Base-by-base conservation (phyloP, 2,797 vertebrate species). In the Sebastes aleutianus region DNA sequence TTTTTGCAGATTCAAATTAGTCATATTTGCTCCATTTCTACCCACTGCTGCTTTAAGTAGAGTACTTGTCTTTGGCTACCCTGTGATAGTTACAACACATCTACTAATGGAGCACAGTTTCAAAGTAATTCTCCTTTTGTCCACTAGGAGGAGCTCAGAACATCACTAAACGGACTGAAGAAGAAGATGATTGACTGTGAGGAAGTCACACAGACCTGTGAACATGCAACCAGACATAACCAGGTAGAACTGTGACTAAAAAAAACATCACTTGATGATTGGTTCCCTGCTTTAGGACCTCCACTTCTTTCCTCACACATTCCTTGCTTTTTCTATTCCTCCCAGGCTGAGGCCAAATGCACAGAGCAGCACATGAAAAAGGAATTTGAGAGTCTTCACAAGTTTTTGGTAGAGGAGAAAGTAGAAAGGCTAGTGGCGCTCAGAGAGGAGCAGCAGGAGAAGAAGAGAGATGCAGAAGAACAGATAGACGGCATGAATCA, bases 301-400 rank as follows among this genome's bases (percentile, higher is more conserved):
- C 14, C 3, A n/a, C 6, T 22, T 18, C 20, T 24, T 61, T 22
- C 13, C n/a, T 71, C 2, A 20, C 29, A 9, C 7, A 20, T 32
- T 31, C 8, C 22, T n/a, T 20, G 13, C 4, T 26, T 34, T 76
- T 54, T 26, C 8, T 14, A 3, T 6, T 75, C 10, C 68, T n/a
- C 31, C n/a, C n/a, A 91, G 88, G 22, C 22, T 20, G 54, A 85
- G 22, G 70, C 61, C 67, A 74, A 56, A 76, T 57, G 86, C 16
- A 75, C 85, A 18, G 85, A 91, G 67, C 85, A 61, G 24, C 74
- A 57, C 7, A 70, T 91, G 36, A 90, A 43, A 27, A 78, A 63
- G n/a, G 93, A 94, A 58, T 95, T 95, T 89, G 82, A 94, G 74
- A 93, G 92, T 75, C 85, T 96, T 76, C 92, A 92, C 70, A 84